A percentile compares a stretch with the other conserved stretches of the same genome.
These are phyloP conservation scores for Muscina levida DNA, from an alignment of 2,888 invertebrate species.

Conservation along the genomic window DNA sequence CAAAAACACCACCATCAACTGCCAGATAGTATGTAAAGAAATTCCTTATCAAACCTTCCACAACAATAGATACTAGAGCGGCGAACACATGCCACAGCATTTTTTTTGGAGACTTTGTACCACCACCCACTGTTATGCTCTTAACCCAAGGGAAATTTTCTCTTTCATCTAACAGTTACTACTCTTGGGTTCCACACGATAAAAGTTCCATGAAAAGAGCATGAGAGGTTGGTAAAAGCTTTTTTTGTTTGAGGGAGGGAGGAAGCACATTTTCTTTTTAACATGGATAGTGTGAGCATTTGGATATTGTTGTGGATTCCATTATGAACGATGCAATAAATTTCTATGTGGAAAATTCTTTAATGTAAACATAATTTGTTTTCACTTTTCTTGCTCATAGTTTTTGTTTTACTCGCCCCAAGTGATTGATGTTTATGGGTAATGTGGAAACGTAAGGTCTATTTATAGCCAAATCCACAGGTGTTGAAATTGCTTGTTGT, in stretches of 20 bases:
- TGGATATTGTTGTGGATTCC: neutral
- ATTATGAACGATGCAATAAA: neutral
- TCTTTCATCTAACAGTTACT: neutral
- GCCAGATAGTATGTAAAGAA: neutral
- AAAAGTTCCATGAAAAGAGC: neutral
- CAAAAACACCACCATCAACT: constrained; percentile 1
- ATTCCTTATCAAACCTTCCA: constrained; percentile 28
- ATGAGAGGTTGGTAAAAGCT: neutral
- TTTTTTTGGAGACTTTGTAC: neutral
- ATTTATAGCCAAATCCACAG: constrained; percentile 18
- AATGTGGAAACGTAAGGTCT: neutral
- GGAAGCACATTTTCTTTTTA: neutral
- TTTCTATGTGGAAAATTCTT: constrained; percentile 10
- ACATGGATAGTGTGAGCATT: neutral
- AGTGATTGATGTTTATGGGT: constrained; percentile 14
- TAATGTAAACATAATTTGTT: constrained; percentile 25
- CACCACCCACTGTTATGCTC: neutral
- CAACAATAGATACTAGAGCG: neutral
- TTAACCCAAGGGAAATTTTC: constrained; percentile 33
- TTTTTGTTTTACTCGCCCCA: constrained; percentile 4
- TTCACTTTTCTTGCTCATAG: neutral
- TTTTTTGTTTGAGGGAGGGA: too few species aligned
- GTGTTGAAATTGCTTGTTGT: constrained; percentile 34
- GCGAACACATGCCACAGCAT: constrained; percentile 1
- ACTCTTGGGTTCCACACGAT: constrained; percentile 32